Percentiles rank a stretch among this genome's conserved stretches.
Conservation (phyloP, 1,140 invertebrate genomes). For the Euglossa dilemma region DNA sequence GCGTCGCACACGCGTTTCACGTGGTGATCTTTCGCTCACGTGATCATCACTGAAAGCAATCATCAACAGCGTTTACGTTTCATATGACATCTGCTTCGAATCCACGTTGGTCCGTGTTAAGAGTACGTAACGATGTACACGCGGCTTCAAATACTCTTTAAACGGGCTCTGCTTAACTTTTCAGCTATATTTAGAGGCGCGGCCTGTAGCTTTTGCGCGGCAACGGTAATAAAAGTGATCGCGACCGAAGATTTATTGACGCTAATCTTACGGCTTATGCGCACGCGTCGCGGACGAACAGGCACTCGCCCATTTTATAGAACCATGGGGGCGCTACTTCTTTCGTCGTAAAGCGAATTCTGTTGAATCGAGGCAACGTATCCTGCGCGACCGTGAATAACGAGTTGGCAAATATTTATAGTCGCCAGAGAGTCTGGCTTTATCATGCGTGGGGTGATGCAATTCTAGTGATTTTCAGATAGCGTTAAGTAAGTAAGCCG, state of each 20-base stretch:
- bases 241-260: not conserved
- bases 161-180: constrained; percentile 14
- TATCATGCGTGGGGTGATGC: no score
- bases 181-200: constrained; percentile 13
- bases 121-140: not conserved
- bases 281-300: not conserved
- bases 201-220: not conserved
- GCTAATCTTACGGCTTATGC: not conserved
- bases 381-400: no score
- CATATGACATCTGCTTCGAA: constrained; percentile 53
- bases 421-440: no score
- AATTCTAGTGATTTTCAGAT: no score
- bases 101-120: constrained; percentile 7
- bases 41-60: constrained; percentile 6
- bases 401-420: no score
- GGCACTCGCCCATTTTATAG: not conserved
- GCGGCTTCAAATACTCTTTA: not conserved
- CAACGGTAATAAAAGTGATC: not conserved
- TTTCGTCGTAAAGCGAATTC: no score
- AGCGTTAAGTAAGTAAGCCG: no score
- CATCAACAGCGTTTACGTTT: constrained; percentile 3
- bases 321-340: not conserved
- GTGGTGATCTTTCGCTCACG: constrained; percentile 14
- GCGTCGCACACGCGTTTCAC: not conserved
- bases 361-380: no score